Evolutionary conservation across 1,140 invertebrate species (phyloP).

Genomic region (Chironomus striatipennis): DNA sequence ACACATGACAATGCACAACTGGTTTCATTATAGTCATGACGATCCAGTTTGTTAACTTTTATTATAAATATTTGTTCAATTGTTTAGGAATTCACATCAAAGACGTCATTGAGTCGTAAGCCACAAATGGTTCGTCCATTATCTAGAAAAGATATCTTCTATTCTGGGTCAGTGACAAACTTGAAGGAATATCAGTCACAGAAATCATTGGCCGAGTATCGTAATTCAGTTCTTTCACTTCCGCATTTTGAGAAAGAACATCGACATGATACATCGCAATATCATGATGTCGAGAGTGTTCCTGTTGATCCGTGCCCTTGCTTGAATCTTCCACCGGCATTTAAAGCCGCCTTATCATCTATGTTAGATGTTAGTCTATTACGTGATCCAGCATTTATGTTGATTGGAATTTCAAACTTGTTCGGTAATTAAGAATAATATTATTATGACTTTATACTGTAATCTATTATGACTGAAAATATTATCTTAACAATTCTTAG

Average conservation of each 20-base stretch:
- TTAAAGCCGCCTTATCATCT: constrained; percentile 72
- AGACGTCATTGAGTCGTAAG: constrained; percentile 39
- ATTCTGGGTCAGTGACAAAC: constrained; percentile 87
- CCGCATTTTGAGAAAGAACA: constrained; percentile 52
- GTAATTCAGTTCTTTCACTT: constrained; percentile 72
- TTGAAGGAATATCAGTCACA: constrained; percentile 88
- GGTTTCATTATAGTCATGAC: too few relatives aligned
- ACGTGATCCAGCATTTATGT: constrained; percentile 82
- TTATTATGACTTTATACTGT: constrained; percentile 37
- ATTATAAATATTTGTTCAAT: background rate
- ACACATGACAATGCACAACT: too few relatives aligned
- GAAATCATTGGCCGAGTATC: constrained; percentile 79
- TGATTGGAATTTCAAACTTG: constrained; percentile 89
- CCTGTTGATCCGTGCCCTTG: constrained; percentile 65
- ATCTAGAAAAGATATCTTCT: constrained; percentile 96
- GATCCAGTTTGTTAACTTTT: background rate
- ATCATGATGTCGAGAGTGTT: constrained; percentile 52
- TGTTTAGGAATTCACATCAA: constrained; percentile 35
- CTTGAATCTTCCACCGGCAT: constrained; percentile 65
- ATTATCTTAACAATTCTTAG: background rate
- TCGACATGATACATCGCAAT: constrained; percentile 35
- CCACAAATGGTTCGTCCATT: constrained; percentile 73
- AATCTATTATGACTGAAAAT: constrained; percentile 39
- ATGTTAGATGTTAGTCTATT: constrained; percentile 91
- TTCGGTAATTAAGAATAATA: constrained; percentile 60